Evolutionary conservation across 1,140 invertebrate species (phyloP), one percentile per base, ranked within the genome.

Genomic region (Brachionus calyciflorus): DNA sequence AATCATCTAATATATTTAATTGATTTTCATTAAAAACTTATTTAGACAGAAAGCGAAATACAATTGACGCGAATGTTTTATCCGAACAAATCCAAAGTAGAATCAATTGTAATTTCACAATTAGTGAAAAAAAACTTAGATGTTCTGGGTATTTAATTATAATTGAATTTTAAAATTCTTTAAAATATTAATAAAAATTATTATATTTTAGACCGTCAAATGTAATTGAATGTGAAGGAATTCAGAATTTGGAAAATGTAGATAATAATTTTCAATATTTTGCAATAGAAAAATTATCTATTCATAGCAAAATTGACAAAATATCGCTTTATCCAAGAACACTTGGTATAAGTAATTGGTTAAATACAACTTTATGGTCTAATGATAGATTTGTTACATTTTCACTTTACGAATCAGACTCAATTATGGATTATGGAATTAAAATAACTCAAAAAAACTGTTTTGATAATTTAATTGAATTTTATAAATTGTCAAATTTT

Each of bases 241-340:
- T 21, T 6, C 33, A 55, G n/a, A 55, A 55, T 28, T 4, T 55
- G 53, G 26, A 55, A 55, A 4, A 30, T 28, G 28, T 30, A 30
- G 4, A 17, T 28, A 63, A 40, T 1, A 63, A 30, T 40, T 37
- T 63, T 19, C 28, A 37, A 28, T 33, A 33, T 37, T 63, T 63
- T 63, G 33, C 17, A 63, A 63, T 40, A 30, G 33, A 63, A 37
- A 40, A 63, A 63, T 3, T 40, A 5, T 19, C 33, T 40, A 37
- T 41, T 30, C 12, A 28, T 55, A 10, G 33, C 28, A 55, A 55
- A 21, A n/a, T 33, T 12, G n/a, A 24, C 9, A 55, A 55, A 3
- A 28, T 55, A 55, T 28, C n/a, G 53, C 53, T 55, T 10, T 63
- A 63, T 63, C 30, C 57, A 33, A 28, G 33, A 17, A 63, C 57